Conservation (phyloP, 2,888 invertebrate genomes). For the Philereme vetulata region DNA sequence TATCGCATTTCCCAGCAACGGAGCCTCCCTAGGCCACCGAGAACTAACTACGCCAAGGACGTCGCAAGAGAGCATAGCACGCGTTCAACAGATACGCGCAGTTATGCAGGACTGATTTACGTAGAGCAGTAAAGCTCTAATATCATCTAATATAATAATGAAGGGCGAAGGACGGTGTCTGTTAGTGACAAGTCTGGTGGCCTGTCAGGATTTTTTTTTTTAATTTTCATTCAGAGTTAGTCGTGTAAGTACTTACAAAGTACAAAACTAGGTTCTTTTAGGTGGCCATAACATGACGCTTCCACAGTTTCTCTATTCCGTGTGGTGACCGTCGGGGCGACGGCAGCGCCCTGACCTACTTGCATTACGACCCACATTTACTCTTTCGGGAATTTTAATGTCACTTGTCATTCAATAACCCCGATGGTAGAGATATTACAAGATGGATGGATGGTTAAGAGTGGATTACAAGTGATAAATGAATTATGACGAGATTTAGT, state of each 20-base stretch:
- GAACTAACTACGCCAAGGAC: conserved; percentile 1
- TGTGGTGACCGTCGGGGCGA: conserved; percentile 31
- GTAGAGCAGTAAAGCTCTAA: background rate
- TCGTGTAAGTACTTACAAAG: too few species aligned
- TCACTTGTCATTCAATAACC: conserved; percentile 36
- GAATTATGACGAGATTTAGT: background rate
- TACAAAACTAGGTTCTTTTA: too few species aligned
- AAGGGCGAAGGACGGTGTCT: too few species aligned
- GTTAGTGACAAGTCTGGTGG: too few species aligned
- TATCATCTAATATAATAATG: too few species aligned
- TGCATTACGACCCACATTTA: conserved; percentile 65
- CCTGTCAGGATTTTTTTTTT: too few species aligned
- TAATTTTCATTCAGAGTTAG: too few species aligned
- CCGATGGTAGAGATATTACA: conserved; percentile 24
- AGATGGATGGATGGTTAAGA: too few species aligned
- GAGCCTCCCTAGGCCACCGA: conserved; percentile 7
- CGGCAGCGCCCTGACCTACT: conserved; percentile 62
- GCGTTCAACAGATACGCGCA: background rate
- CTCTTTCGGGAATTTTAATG: conserved; percentile 46
- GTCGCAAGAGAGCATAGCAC: background rate
- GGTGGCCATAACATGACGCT: background rate
- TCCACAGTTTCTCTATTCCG: conserved; percentile 17
- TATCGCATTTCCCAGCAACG: conserved; percentile 30
- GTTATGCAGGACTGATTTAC: conserved; percentile 1
- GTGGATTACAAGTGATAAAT: conserved; percentile 1